Percentiles rank a stretch among this genome's conserved stretches.
phyloP scores from a whole-genome alignment of 2,888 invertebrate species.

The Gasteruption jaculator region DNA sequence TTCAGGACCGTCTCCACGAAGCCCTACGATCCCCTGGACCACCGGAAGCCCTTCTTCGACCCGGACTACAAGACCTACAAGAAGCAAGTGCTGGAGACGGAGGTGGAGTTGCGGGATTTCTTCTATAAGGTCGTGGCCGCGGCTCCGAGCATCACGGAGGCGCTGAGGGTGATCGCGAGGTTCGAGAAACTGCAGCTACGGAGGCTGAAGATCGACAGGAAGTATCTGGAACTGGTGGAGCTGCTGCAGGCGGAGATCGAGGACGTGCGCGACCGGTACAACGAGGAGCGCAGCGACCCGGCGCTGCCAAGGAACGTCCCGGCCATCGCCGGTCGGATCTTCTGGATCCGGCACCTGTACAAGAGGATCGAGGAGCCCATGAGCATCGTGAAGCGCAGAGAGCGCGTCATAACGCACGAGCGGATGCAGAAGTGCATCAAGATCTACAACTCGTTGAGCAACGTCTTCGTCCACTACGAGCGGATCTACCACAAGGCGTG shows the following conservation, averaged over 20 bases:
- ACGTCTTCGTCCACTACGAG: slow-evolving; percentile 79
- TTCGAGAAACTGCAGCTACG: slow-evolving; percentile 72
- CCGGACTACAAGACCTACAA: slow-evolving; percentile 72
- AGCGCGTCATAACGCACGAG: slow-evolving; percentile 58
- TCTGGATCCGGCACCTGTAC: slow-evolving; percentile 79
- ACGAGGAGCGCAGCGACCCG: slow-evolving; percentile 71
- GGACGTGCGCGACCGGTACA: slow-evolving; percentile 69
- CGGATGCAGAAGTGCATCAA: slow-evolving; percentile 71
- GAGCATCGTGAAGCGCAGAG: slow-evolving; percentile 56
- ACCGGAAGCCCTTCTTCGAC: slow-evolving; percentile 71
- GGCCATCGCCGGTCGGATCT: slow-evolving; percentile 74
- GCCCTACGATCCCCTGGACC: slow-evolving; percentile 76
- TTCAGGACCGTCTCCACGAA: slow-evolving; percentile 66
- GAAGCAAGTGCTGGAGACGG: slow-evolving; percentile 64
- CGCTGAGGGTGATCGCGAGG: slow-evolving; percentile 49
- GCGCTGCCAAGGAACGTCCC: slow-evolving; percentile 72
- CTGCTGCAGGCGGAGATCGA: slow-evolving; percentile 68
- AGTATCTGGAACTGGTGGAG: slow-evolving; percentile 67
- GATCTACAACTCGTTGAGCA: slow-evolving; percentile 72
- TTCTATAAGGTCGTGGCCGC: slow-evolving; percentile 56
- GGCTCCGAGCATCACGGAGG: slow-evolving; percentile 46
- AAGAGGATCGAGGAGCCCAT: slow-evolving; percentile 72
- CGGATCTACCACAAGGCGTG: slow-evolving; percentile 78
- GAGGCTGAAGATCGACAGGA: slow-evolving; percentile 69
- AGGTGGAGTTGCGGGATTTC: slow-evolving; percentile 69